A percentile compares a stretch with the other conserved stretches of the same genome.
Conservation (phyloP, 2,113 vertebrate species). For the Gobius niger region DNA sequence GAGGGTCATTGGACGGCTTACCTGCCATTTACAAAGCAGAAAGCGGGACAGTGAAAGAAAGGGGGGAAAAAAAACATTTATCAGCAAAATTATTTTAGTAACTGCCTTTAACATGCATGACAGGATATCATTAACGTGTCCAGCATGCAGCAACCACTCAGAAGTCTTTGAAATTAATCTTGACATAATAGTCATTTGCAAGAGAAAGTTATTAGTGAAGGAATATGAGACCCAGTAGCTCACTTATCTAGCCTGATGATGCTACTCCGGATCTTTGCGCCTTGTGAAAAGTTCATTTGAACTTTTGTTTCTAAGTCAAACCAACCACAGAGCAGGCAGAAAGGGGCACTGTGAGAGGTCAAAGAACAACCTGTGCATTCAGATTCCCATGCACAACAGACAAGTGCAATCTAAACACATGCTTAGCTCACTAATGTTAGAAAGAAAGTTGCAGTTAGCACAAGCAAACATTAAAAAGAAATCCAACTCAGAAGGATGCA, state of each 20-base stretch:
- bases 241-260: not conserved
- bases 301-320: slow-evolving; percentile 21
- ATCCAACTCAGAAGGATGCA: slow-evolving; percentile 10
- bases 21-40: slow-evolving; percentile 71
- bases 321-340: slow-evolving; percentile 49
- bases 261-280: not conserved
- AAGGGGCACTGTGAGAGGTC: slow-evolving; percentile 33
- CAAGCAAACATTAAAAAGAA: slow-evolving; percentile 30
- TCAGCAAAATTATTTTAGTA: slow-evolving; percentile 39
- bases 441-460: slow-evolving; percentile 49
- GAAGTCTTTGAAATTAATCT: slow-evolving; percentile 29
- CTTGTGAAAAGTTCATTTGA: not conserved
- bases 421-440: slow-evolving; percentile 60
- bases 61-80: slow-evolving; percentile 45
- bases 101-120: slow-evolving; percentile 66
- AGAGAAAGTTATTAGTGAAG: not conserved
- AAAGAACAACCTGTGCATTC: slow-evolving; percentile 37
- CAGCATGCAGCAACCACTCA: slow-evolving; percentile 69
- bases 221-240: not conserved
- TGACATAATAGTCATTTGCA: not conserved
- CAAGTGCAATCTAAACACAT: slow-evolving; percentile 55
- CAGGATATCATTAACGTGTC: slow-evolving; percentile 37
- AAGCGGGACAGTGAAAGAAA: slow-evolving; percentile 63
- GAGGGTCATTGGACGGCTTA: slow-evolving; percentile 60
- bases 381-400: slow-evolving; percentile 61